These are phyloP conservation scores for Antechinus flavipes DNA, from an alignment of 2,113 vertebrate species.

Conservation along the genomic window DNA sequence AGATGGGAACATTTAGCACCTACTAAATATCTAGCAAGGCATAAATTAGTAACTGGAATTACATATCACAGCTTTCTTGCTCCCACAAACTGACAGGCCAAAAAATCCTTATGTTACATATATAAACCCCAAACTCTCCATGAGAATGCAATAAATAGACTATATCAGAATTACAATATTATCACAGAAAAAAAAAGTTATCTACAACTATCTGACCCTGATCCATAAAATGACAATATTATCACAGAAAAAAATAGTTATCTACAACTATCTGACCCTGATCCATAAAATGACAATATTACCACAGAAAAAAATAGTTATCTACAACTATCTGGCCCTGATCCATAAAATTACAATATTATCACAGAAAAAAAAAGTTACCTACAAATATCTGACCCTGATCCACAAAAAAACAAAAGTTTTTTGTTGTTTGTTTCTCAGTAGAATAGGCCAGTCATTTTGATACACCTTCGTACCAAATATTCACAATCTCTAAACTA, in stretches of 20 bases:
- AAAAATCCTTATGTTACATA: background rate
- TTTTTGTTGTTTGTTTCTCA: background rate
- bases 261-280: too few relatives aligned
- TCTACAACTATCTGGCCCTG: background rate
- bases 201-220: background rate
- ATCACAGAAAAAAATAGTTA: too few relatives aligned
- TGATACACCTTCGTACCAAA: background rate
- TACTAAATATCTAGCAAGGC: background rate
- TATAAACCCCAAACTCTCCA: background rate
- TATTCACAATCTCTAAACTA: background rate
- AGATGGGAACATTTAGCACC: background rate
- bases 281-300: background rate
- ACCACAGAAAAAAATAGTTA: background rate
- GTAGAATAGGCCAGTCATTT: background rate
- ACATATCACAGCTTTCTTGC: background rate
- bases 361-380: too few relatives aligned
- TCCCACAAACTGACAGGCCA: background rate
- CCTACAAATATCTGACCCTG: too few relatives aligned
- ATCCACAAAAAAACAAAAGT: background rate
- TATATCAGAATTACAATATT: background rate
- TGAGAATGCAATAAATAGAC: background rate
- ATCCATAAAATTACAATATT: background rate
- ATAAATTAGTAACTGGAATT: background rate
- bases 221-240: background rate
- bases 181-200: background rate